Conservation (phyloP, 1,140 invertebrate species). For the Drosophila biarmipes region DNA sequence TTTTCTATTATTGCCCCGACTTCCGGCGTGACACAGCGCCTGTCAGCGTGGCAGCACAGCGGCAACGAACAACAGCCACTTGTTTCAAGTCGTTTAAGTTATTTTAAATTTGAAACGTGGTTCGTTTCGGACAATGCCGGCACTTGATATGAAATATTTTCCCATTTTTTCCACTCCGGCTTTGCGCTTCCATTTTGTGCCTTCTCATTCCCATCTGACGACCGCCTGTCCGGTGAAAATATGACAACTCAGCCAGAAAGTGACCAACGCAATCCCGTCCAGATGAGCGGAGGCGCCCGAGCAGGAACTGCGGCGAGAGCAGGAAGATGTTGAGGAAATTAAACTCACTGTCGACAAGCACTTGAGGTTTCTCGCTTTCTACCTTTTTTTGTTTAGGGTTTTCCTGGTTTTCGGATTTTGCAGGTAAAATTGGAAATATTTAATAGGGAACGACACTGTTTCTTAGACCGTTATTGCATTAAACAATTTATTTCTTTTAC, state of each 20-base stretch:
- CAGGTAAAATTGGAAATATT: not conserved
- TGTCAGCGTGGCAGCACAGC: constrained; percentile 47
- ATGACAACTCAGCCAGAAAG: constrained; percentile 23
- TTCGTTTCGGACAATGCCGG: constrained; percentile 35
- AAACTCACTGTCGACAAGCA: constrained; percentile 62
- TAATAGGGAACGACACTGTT: too few relatives aligned
- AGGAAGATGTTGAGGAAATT: constrained; percentile 74
- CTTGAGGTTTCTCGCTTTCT: constrained; percentile 13
- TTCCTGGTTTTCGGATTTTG: not conserved
- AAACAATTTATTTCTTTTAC: too few relatives aligned
- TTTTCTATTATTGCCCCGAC: constrained; percentile 81
- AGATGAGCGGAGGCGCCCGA: constrained; percentile 6
- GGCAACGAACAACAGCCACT: constrained; percentile 48
- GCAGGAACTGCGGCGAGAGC: constrained; percentile 49
- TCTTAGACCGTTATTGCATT: too few relatives aligned
- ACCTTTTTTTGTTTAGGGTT: too few relatives aligned
- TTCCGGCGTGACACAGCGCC: constrained; percentile 71
- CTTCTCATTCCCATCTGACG: constrained; percentile 37
- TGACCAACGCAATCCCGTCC: constrained; percentile 3
- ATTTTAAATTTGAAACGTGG: constrained; percentile 77
- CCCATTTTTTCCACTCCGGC: constrained; percentile 29
- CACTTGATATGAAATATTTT: constrained; percentile 59
- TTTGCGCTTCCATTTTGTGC: constrained; percentile 21
- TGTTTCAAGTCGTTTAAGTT: constrained; percentile 73
- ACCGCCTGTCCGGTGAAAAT: constrained; percentile 27